Evolutionary conservation across 2,797 vertebrate species (phyloP).

Genomic region (Parauchenoglanis ngamensis): DNA sequence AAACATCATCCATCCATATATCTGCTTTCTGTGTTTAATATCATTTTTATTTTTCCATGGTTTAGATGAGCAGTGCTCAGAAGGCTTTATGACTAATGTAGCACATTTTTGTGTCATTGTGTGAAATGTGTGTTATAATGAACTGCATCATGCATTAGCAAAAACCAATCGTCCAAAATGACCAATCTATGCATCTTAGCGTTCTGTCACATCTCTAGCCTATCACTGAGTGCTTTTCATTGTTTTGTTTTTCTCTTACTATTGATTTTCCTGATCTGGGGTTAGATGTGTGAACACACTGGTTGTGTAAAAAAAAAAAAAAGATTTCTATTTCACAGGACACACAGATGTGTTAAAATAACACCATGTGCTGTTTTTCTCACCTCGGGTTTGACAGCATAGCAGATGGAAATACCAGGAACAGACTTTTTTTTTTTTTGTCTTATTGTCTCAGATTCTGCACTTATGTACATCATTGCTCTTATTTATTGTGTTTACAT

Average conservation of each 20-base stretch:
- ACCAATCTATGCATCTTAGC: not conserved
- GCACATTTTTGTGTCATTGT: too few species aligned
- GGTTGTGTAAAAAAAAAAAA: slow-evolving; percentile 5
- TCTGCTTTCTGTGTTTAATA: too few species aligned
- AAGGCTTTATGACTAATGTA: too few species aligned
- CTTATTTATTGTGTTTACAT: slow-evolving; percentile 60
- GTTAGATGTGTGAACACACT: slow-evolving; percentile 4
- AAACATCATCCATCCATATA: not conserved
- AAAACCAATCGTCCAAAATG: too few species aligned
- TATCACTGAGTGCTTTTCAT: not conserved
- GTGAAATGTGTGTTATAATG: too few species aligned
- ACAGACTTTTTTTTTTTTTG: not conserved
- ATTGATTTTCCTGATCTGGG: not conserved
- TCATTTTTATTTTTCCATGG: too few species aligned
- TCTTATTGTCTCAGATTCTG: slow-evolving; percentile 33
- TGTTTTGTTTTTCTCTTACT: not conserved
- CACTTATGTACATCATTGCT: slow-evolving; percentile 53
- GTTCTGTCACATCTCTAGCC: not conserved
- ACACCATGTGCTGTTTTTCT: not conserved
- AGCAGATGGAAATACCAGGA: not conserved
- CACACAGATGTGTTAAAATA: not conserved
- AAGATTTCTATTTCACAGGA: not conserved
- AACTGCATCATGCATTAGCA: too few species aligned
- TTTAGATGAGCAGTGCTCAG: too few species aligned
- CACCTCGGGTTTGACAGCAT: not conserved